Evolutionary conservation across 1,140 invertebrate species (phyloP).

Genomic region (Danaus melanippus): DNA sequence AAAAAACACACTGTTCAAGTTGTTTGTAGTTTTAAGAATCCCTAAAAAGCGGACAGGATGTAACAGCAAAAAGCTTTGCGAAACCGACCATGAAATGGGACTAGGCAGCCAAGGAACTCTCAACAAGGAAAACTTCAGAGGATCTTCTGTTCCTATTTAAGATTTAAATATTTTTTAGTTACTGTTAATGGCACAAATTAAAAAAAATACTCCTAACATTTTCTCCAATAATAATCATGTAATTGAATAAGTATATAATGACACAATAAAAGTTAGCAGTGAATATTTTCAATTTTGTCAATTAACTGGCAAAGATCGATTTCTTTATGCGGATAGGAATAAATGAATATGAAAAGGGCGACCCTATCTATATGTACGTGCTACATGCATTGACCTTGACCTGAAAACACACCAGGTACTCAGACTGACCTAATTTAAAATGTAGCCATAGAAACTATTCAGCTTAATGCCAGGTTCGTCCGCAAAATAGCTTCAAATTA

Average conservation of each 20-base stretch:
- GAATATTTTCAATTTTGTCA: neutral
- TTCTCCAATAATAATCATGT: no score
- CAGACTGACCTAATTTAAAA: constrained; percentile 16
- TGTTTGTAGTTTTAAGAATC: no score
- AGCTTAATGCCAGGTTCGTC: neutral
- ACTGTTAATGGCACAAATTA: neutral
- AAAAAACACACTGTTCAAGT: no score
- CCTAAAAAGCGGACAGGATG: no score
- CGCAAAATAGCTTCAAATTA: no score
- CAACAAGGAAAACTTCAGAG: neutral
- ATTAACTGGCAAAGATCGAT: neutral
- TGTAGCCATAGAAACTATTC: constrained; percentile 4
- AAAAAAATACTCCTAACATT: no score
- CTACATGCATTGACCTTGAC: constrained; percentile 19
- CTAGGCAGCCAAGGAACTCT: neutral
- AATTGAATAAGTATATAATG: no score
- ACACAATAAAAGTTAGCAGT: no score
- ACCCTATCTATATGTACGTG: constrained; percentile 14
- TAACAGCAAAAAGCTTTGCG: neutral
- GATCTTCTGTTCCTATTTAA: neutral
- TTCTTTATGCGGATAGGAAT: constrained; percentile 4
- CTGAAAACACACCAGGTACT: constrained; percentile 19
- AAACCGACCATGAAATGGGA: constrained; percentile 6
- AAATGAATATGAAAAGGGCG: constrained; percentile 6
- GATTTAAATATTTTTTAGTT: neutral